Base-by-base conservation (phyloP, 2,113 vertebrate species). In the Sarotherodon lohbergeri region DNA sequence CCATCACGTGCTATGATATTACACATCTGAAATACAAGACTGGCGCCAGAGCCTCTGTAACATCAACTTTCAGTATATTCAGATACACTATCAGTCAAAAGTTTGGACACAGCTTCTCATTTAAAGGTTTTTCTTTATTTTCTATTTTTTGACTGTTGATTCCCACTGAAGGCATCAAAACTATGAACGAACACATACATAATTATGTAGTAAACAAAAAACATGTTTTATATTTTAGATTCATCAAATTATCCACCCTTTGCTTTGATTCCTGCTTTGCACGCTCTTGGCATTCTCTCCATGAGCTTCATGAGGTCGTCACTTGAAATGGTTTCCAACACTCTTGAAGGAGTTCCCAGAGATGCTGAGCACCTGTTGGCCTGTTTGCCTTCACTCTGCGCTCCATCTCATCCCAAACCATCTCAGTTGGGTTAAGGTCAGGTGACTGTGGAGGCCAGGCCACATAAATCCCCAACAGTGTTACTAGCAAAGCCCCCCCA, bases 211-310 rank as follows among this genome's bases (percentile, higher is more conserved):
- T 55, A 55, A 55, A 12, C n/a, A 55, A 24, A 55, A 5, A 54
- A 54, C 9, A 54, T n/a, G 50, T 3, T 54, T 54, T 54, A 5
- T 54, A 54, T 54, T 54, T 54, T 10, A 54, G 9, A 54, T 54
- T 54, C 3, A n/a, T 54, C 19, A 19, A 10, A 1, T 10, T n/a
- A 2, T 54, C 50, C 50, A 10, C 0, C 50, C 50, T 54, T 3
- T n/a, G 50, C 50, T 54, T 54, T 0, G 9, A 54, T 54, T n/a
- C 9, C 50, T 54, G 50, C 50, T 54, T 54, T n/a, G 50, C 50
- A 10, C 50, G 9, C 17, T 52, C 50, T 3, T 9, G 17, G 50
- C 50, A 52, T 52, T 4, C 50, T 54, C 50, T 54, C 19, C 19
- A 54, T 54, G 52, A 54, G 52, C 52, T 22, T 22, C 52, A 54